A percentile compares a stretch with the other conserved stretches of the same genome.
These are phyloP conservation scores for Ormia ochracea DNA, from an alignment of 2,888 invertebrate species.

Conservation along the genomic window DNA sequence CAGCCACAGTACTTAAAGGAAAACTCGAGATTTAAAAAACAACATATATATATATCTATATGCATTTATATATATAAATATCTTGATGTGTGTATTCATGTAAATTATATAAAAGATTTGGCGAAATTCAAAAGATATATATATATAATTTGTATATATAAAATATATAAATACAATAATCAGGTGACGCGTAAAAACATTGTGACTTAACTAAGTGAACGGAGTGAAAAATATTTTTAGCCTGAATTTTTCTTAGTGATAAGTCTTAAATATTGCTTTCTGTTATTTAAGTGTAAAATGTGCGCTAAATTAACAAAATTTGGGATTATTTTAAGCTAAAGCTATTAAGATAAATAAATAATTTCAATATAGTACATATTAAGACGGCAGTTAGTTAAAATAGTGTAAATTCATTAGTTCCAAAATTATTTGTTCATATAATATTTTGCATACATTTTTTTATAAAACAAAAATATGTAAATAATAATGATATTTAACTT, in stretches of 20 bases:
- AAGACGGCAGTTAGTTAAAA: constrained; percentile 56
- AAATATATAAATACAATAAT: constrained; percentile 6
- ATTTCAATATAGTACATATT: background rate
- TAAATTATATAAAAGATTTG: background rate
- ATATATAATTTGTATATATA: background rate
- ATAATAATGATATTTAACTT: background rate
- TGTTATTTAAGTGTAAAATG: constrained; percentile 41
- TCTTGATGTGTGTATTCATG: background rate
- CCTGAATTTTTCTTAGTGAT: constrained; percentile 47
- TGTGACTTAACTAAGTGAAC: constrained; percentile 52
- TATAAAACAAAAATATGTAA: constrained; percentile 4
- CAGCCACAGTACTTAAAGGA: no score
- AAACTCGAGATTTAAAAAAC: no score
- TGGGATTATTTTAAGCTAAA: background rate
- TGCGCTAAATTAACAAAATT: constrained; percentile 20
- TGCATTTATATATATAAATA: no score
- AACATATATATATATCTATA: no score
- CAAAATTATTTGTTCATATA: constrained; percentile 19
- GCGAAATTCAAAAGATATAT: constrained; percentile 19
- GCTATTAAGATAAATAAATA: constrained; percentile 13
- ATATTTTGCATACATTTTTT: constrained; percentile 17
- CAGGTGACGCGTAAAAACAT: background rate
- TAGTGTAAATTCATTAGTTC: constrained; percentile 40
- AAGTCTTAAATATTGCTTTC: constrained; percentile 47
- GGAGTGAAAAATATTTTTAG: constrained; percentile 29